These are phyloP conservation scores for Formica aserva DNA, from an alignment of 2,888 invertebrate species.

Conservation along the genomic window DNA sequence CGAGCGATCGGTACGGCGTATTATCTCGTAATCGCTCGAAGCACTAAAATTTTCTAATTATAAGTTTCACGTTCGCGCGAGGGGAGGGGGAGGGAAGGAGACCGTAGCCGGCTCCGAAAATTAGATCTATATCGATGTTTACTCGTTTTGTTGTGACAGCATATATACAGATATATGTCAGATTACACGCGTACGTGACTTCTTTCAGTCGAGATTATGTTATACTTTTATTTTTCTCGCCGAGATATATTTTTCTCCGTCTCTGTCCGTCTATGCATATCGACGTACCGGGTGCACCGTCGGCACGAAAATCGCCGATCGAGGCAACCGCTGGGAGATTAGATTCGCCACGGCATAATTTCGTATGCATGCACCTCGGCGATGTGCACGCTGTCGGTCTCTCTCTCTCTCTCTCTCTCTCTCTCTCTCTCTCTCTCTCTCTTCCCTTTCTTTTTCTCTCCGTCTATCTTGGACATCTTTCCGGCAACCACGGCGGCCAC, in stretches of 20 bases:
- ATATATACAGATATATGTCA: neutral
- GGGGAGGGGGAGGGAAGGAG: neutral
- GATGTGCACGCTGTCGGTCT: conserved; percentile 41
- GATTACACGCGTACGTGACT: conserved; percentile 11
- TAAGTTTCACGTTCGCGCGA: neutral
- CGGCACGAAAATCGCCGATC: conserved; percentile 52
- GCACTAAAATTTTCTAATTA: neutral
- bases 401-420: neutral
- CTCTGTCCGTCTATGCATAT: neutral
- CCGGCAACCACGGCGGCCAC: conserved; percentile 46
- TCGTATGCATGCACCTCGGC: conserved; percentile 60
- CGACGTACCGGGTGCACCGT: neutral
- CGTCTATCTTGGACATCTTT: conserved; percentile 43
- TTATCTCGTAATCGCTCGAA: neutral
- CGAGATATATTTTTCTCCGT: neutral
- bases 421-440: neutral
- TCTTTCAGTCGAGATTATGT: neutral
- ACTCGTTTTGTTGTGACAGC: neutral
- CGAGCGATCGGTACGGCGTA: neutral
- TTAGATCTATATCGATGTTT: neutral
- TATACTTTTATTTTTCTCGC: neutral
- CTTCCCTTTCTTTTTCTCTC: neutral
- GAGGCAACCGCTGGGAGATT: conserved; percentile 61
- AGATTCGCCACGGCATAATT: conserved; percentile 62
- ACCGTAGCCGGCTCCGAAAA: neutral